A percentile compares a stretch with the other conserved stretches of the same genome.
These are phyloP conservation scores for Ornithoptera alexandrae DNA, from an alignment of 2,888 invertebrate species.

Conservation along the genomic window DNA sequence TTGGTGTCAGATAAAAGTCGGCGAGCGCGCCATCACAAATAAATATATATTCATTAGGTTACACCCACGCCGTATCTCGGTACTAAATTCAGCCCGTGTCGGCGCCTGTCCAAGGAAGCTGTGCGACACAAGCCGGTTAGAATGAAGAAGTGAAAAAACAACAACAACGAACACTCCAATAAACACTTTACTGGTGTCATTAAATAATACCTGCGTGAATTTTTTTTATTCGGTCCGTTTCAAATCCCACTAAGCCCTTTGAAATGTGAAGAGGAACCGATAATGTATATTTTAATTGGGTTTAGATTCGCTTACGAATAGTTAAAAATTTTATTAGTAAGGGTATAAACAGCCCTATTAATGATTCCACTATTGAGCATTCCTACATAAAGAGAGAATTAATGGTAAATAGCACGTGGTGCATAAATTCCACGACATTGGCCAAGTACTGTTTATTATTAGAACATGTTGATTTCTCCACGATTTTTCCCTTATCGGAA, in stretches of 20 bases:
- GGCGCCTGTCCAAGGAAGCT: slow-evolving; percentile 63
- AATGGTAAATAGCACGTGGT: too few species aligned
- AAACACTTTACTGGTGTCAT: slow-evolving; percentile 36
- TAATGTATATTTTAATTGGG: slow-evolving; percentile 24
- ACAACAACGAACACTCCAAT: slow-evolving; percentile 43
- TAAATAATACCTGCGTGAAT: slow-evolving; percentile 26
- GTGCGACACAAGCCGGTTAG: slow-evolving; percentile 40
- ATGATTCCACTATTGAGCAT: too few species aligned
- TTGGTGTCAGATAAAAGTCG: slow-evolving; percentile 67
- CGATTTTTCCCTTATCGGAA: too few species aligned
- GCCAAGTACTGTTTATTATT: too few species aligned
- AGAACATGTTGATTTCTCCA: too few species aligned
- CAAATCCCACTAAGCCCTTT: slow-evolving; percentile 8
- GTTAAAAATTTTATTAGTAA: slow-evolving; percentile 1
- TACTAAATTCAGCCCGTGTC: slow-evolving; percentile 74
- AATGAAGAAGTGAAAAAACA: slow-evolving; percentile 40
- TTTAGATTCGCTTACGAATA: slow-evolving; percentile 23
- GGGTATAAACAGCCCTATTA: background rate
- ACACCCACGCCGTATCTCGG: slow-evolving; percentile 76
- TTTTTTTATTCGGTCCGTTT: slow-evolving; percentile 17
- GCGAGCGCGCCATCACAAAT: slow-evolving; percentile 62
- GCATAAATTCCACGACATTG: too few species aligned
- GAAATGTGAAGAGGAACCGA: slow-evolving; percentile 9
- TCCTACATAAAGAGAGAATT: too few species aligned
- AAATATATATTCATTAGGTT: slow-evolving; percentile 78